These are phyloP conservation scores for Fistularia commersonii DNA, from an alignment of 2,797 vertebrate species.

Conservation along the genomic window DNA sequence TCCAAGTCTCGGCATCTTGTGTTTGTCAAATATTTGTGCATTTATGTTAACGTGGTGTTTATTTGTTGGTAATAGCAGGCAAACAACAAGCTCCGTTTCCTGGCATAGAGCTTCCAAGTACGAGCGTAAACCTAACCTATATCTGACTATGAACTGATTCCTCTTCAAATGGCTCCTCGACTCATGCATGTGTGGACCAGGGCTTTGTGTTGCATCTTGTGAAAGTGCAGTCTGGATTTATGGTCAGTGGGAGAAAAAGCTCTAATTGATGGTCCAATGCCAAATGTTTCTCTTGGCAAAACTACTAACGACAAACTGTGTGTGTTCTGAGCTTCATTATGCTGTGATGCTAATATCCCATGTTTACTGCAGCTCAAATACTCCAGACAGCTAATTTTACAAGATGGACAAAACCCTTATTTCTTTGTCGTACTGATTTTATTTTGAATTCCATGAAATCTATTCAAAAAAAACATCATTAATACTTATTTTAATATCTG, in stretches of 20 bases:
- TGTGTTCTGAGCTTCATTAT: neutral
- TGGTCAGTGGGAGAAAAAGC: constrained; percentile 1
- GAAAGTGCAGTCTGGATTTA: constrained; percentile 63
- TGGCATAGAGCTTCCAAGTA: constrained; percentile 85
- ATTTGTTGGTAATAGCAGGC: constrained; percentile 83
- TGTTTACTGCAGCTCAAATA: constrained; percentile 15
- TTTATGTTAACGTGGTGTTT: constrained; percentile 80
- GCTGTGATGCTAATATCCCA: neutral
- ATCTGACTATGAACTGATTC: constrained; percentile 70
- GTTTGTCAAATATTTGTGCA: constrained; percentile 72
- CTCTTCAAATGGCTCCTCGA: constrained; percentile 69
- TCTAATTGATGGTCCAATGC: neutral
- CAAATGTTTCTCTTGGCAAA: constrained; percentile 1
- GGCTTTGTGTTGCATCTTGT: constrained; percentile 70
- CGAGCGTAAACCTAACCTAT: constrained; percentile 71
- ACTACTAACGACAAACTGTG: neutral
- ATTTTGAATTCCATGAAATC: constrained; percentile 47
- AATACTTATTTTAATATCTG: constrained; percentile 38
- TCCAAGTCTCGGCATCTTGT: constrained; percentile 67
- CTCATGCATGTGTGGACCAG: constrained; percentile 73
- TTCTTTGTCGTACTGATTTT: constrained; percentile 59
- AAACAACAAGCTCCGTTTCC: constrained; percentile 83
- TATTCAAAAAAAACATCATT: constrained; percentile 46
- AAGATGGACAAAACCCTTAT: constrained; percentile 64
- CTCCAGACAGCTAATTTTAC: constrained; percentile 62